These are phyloP conservation scores for Alexandromys fortis DNA, from an alignment of 2,113 vertebrate genomes.

Conservation along the genomic window DNA sequence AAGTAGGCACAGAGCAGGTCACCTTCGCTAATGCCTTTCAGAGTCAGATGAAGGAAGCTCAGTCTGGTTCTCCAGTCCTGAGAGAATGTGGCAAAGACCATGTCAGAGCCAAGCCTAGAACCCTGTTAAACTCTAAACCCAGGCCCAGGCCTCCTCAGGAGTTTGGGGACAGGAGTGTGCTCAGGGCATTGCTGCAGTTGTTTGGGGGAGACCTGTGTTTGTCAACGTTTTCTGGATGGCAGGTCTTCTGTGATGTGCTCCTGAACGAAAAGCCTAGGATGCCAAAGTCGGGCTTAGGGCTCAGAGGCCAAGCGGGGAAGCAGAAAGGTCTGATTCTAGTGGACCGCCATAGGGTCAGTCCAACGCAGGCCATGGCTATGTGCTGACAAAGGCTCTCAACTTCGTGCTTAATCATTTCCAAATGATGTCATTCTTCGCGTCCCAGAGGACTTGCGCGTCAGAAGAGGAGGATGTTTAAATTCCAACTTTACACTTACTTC, in stretches of 20 bases:
- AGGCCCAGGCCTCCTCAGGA: not conserved
- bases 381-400: not conserved
- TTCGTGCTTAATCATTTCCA: not conserved
- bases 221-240: accelerated
- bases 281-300: not conserved
- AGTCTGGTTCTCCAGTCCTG: not conserved
- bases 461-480: not conserved
- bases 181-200: not conserved
- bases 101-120: not conserved
- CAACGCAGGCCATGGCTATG: not conserved
- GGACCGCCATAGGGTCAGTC: not conserved
- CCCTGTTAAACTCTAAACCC: not conserved
- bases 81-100: not conserved
- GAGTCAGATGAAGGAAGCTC: not conserved
- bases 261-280: not conserved
- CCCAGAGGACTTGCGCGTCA: not conserved
- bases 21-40: not conserved
- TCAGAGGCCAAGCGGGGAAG: not conserved
- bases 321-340: not conserved
- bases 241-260: too few relatives aligned
- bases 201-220: not conserved
- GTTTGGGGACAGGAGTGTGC: not conserved
- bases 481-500: constrained; percentile 12
- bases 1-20: not conserved
- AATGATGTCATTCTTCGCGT: not conserved